Base-by-base conservation (phyloP, 37 sponge, comb jelly and placozoan genomes). In the Ephydatia muelleri region DNA sequence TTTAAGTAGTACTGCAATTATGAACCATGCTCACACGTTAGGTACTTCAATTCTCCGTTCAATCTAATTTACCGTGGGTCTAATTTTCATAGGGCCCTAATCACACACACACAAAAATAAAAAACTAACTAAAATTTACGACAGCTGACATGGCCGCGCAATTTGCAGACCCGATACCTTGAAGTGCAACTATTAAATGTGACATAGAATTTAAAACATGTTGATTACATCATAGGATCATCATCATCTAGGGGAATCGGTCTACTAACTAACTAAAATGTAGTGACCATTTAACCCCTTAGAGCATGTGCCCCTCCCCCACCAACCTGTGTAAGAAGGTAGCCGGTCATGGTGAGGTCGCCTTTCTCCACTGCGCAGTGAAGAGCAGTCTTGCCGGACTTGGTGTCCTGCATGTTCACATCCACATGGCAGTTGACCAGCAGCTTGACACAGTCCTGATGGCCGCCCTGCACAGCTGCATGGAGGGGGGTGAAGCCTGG, bases 331-430 rank as follows among this genome's bases (percentile, higher is more conserved):
- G 88, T 87, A 73, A 95, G 66, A 16, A 95, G 82, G 74, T 68
- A 90, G 19, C 95, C 95, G 9, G 83, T 78, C 85, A 95, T 49
- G n/a, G 91, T 83, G n/a, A 92, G 79, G 80, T 95, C 95, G 21
- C 85, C 91, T 22, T 74, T 90, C 91, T 95, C 95, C 13, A 92
- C 81, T 19, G 84, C 74, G 72, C 87, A 83, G 70, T 95, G 95
- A 9, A 95, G 88, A 36, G 95, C 90, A 28, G 88, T 95, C 68
- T 86, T 92, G 31, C 95, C 95, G 22, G 93, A 89, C 81, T 85
- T 90, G 65, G 85, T 84, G 75, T 95, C 95, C 86, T 89, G 88
- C 22, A 90, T 82, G 67, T 90, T 83, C 35, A 87, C 70, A 38
- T 94, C 88, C 35, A 88, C 91, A 27, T 82, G 36, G 38, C 82